Base-by-base conservation (phyloP, 92 coral and sea anemone species). In the Siderastrea radians region DNA sequence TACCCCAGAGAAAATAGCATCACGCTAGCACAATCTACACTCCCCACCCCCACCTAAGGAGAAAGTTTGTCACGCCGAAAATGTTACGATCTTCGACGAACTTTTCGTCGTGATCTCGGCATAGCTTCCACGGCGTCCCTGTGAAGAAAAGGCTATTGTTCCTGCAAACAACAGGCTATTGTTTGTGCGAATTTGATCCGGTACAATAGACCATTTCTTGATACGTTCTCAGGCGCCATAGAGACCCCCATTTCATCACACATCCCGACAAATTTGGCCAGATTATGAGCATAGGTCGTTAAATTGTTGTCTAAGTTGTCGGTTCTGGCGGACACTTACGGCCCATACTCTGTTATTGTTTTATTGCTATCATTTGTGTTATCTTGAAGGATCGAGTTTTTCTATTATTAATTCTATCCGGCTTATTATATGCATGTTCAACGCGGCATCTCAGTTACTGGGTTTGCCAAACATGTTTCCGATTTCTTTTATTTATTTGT, bases 201-300 rank as follows among this genome's bases (percentile, higher is more conserved):
- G n/a, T n/a, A n/a, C n/a, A n/a, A n/a, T n/a, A n/a, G n/a, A n/a
- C n/a, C n/a, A n/a, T n/a, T n/a, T n/a, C n/a, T n/a, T n/a, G n/a
- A n/a, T n/a, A n/a, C n/a, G n/a, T 87, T 67, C 49, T 79, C 80
- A 3, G 81, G 90, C 19, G 86, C 90, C 75, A 87, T 79, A 16
- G 86, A 80, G 26, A 87, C 77, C 14, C 80, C 85, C 68, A 78
- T 19, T 15, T 68, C 73, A 49, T 59, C 75, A 61, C 90, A 87
- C 16, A 75, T 65, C 10, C 67, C 45, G n/a, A 86, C 61, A 77
- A 86, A 86, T 4, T 4, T 19, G 3, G 13, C 6, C 5, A 61
- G 16, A 61, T 61, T 19, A 61, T 9, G 5, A 61, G 66, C 5
- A 16, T 19, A 15, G 6, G 66, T 3, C 5, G 66, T 6, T 14